phyloP scores from a whole-genome alignment of 1,140 invertebrate species.

The Drosophila novamexicana region DNA sequence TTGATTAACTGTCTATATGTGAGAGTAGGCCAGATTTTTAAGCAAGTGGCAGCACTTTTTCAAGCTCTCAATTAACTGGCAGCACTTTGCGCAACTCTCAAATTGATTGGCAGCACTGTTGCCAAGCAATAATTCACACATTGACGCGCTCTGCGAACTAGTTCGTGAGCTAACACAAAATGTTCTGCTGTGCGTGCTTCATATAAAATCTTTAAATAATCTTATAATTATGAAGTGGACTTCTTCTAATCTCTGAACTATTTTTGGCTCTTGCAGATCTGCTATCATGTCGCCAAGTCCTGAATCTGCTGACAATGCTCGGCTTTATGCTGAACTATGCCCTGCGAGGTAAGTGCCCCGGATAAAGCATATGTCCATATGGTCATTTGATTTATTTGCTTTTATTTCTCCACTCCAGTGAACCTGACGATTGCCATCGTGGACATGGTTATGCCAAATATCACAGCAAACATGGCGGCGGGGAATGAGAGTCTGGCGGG shows the following conservation, averaged over 20 bases:
- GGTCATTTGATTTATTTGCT: neutral
- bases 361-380: too few species aligned
- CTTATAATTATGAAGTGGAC: too few species aligned
- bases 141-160: too few species aligned
- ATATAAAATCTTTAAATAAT: too few species aligned
- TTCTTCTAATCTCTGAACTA: too few species aligned
- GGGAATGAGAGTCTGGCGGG: conserved; percentile 56
- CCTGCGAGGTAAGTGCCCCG: conserved; percentile 85
- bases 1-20: too few species aligned
- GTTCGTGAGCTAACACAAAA: neutral
- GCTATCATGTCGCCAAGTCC: conserved; percentile 90
- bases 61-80: too few species aligned
- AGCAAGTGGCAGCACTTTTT: too few species aligned
- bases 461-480: conserved; percentile 58
- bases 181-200: neutral
- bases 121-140: too few species aligned
- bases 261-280: conserved; percentile 86
- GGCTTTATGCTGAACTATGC: conserved; percentile 96
- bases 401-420: conserved; percentile 84
- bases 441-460: conserved; percentile 88
- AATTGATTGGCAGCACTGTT: too few species aligned
- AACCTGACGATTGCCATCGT: conserved; percentile 96
- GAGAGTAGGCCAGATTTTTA: too few species aligned
- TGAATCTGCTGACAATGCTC: conserved; percentile 93
- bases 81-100: too few species aligned